Evolutionary conservation across 2,888 invertebrate genomes (phyloP).

Genomic region (Hydriomena furcata): DNA sequence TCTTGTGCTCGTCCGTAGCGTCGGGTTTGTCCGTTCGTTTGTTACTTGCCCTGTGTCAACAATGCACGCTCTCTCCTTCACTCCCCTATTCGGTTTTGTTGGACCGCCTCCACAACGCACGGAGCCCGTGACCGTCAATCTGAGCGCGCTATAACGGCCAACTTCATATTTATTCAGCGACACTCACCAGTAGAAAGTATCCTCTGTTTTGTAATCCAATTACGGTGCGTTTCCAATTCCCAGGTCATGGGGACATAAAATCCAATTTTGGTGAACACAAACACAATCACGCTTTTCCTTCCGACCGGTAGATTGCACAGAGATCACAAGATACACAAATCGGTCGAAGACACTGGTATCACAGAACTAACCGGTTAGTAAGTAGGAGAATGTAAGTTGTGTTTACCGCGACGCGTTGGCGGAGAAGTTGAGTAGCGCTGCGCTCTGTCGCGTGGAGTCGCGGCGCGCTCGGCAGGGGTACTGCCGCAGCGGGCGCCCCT

Average conservation of each 20-base stretch:
- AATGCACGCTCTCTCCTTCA: constrained; percentile 70
- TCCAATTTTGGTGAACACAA: constrained; percentile 44
- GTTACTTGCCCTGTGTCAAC: constrained; percentile 70
- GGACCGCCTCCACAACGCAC: constrained; percentile 54
- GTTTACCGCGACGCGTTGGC: constrained; percentile 48
- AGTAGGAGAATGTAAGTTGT: constrained; percentile 63
- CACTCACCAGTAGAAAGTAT: constrained; percentile 62
- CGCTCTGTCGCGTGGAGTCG: constrained; percentile 56
- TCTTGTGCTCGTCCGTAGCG: constrained; percentile 29
- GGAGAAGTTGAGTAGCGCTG: constrained; percentile 39
- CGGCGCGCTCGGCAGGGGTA: constrained; percentile 65
- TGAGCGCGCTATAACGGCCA: constrained; percentile 43
- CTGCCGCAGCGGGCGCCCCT: constrained; percentile 67
- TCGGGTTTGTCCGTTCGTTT: constrained; percentile 28
- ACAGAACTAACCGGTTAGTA: constrained; percentile 65
- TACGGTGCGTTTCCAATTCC: constrained; percentile 50
- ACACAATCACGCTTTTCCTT: constrained; percentile 44
- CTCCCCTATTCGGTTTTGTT: constrained; percentile 71
- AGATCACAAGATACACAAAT: constrained; percentile 62
- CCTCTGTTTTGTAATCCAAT: constrained; percentile 64
- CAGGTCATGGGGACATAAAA: constrained; percentile 52
- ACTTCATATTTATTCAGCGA: constrained; percentile 39
- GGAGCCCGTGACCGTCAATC: constrained; percentile 35
- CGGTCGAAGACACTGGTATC: constrained; percentile 43
- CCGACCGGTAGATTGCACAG: constrained; percentile 51